Percentiles rank a stretch among this genome's conserved stretches.
Conservation (phyloP, 2,888 invertebrate species). For the Pseudococcus viburni region DNA sequence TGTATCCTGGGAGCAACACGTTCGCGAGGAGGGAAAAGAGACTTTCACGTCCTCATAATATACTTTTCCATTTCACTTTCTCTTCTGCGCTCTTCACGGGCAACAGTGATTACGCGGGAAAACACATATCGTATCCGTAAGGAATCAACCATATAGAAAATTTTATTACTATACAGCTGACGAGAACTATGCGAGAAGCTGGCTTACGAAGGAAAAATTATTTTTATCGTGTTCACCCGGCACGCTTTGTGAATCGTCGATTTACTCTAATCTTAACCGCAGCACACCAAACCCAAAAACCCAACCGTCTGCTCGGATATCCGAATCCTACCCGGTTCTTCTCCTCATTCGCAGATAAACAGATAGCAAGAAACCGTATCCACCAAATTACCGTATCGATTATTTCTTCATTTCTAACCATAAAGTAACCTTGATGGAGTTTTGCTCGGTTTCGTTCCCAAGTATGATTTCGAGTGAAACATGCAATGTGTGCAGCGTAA, state of each 20-base stretch:
- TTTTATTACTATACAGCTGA: conserved; percentile 11
- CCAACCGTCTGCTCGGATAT: conserved; percentile 22
- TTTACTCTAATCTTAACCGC: conserved; percentile 27
- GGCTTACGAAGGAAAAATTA: background rate
- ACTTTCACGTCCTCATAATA: background rate
- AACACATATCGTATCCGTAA: background rate
- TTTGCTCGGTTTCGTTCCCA: background rate
- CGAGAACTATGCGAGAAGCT: background rate
- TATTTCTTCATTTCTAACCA: conserved; percentile 39
- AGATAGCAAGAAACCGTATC: background rate
- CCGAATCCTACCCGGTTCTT: background rate
- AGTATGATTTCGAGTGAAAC: background rate
- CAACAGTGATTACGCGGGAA: background rate
- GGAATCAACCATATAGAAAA: background rate
- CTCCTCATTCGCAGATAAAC: background rate
- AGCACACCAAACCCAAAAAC: background rate
- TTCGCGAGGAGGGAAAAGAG: too few species aligned
- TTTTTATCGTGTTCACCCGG: conserved; percentile 16
- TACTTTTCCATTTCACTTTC: background rate
- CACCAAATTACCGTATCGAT: conserved; percentile 24
- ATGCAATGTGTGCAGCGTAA: background rate
- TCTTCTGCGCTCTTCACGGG: background rate
- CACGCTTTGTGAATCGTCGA: background rate
- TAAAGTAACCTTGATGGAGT: background rate
- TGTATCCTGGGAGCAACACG: too few species aligned